Conservation (phyloP, 2,888 invertebrate genomes). For the Platycnemis pennipes region DNA sequence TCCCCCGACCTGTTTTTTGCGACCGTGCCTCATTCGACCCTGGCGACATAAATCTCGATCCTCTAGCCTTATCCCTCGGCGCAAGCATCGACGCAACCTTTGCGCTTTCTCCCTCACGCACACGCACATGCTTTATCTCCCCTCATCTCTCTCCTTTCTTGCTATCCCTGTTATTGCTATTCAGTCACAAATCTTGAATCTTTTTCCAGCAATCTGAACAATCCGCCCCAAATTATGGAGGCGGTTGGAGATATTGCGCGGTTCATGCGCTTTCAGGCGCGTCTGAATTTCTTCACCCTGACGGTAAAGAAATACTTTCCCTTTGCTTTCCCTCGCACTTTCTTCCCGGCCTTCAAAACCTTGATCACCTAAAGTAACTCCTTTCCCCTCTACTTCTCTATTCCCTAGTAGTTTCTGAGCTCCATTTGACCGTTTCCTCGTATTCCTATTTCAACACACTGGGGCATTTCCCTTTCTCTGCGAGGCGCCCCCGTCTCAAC, state of each 20-base stretch:
- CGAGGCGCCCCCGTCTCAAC: background rate
- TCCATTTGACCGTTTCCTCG: background rate
- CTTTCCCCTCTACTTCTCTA: background rate
- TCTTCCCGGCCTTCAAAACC: background rate
- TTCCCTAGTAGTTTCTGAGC: background rate
- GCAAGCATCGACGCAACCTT: background rate
- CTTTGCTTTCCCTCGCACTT: background rate
- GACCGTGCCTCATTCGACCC: background rate
- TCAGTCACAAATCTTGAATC: background rate
- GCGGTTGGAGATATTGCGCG: background rate
- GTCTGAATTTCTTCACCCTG: background rate
- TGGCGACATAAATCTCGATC: background rate
- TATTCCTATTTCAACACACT: background rate
- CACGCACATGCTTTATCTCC: background rate
- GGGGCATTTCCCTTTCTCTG: background rate
- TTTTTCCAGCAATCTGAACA: background rate
- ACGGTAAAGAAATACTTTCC: background rate
- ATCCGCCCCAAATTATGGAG: background rate
- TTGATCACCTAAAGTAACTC: background rate
- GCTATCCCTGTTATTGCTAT: background rate
- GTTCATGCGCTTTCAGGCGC: background rate
- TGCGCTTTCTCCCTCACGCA: background rate
- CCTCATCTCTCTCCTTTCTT: background rate
- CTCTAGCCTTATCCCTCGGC: background rate
- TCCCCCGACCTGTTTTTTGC: background rate